Evolutionary conservation across 37 sponge, comb jelly and placozoan species (phyloP), one percentile per base, ranked within the genome.

Genomic region (Petrosia ficiformis): DNA sequence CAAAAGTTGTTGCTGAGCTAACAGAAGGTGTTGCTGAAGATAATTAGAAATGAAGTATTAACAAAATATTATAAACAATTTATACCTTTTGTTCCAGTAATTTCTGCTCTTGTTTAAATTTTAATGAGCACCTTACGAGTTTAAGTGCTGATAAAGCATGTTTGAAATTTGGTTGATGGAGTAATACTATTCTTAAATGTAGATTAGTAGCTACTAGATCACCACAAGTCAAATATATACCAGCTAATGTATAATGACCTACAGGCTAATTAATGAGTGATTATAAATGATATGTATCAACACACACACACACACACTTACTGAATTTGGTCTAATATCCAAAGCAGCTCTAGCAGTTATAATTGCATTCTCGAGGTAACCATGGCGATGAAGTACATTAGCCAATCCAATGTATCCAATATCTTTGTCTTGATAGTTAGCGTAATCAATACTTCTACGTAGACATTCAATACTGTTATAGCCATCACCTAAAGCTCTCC

Each of bases 401-500:
- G 95, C 85, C 60, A 94, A 42, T 5, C 84, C 90, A 32, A 94
- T 75, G 39, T 65, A 79, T 3, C 84, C 89, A 19, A 94, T 82
- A 57, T 87, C 88, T 39, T 56, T 81, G 39, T 59, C 58, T 24
- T 34, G 39, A 19, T n/a, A 25, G 16, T 91, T 91, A 38, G 83
- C 77, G 75, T 69, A 86, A 70, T 86, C 85, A 40, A 87, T 43
- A 2, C 84, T 87, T 21, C 90, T 57, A 4, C 95, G 84, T 14
- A 86, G 81, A 71, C 95, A 94, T 75, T 94, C 95, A 19, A 94
- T 68, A 40, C 87, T 61, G 44, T 86, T 71, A 19, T 44, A 39
- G 1, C 87, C 79, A 36, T 89, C 77, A 1, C 95, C 95, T 6
- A 84, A 60, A 14, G 82, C 41, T 21, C 95, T 70, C 86, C 90